phyloP scores from a whole-genome alignment of 2,113 vertebrate species.

The Stomatorhinus ivindoensis region DNA sequence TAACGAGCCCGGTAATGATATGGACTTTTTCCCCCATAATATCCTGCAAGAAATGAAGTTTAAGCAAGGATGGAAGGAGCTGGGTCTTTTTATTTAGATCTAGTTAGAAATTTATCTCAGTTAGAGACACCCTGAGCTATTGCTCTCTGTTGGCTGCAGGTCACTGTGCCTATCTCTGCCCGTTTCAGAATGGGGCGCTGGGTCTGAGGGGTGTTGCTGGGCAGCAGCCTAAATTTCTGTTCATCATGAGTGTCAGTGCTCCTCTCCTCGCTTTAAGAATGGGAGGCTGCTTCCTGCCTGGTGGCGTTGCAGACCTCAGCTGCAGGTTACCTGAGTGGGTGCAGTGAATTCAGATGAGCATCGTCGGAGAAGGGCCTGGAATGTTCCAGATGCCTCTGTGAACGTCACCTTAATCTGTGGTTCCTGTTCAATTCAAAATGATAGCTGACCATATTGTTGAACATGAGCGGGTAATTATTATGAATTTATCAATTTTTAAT shows the following conservation, averaged over 20 bases:
- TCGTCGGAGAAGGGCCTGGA: neutral
- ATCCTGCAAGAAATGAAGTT: conserved; percentile 5
- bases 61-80: neutral
- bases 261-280: neutral
- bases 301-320: neutral
- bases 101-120: neutral
- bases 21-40: neutral
- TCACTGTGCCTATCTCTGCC: neutral
- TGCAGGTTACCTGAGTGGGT: neutral
- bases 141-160: neutral
- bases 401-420: neutral
- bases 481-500: neutral
- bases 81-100: neutral
- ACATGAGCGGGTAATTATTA: neutral
- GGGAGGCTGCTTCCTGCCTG: neutral
- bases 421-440: neutral
- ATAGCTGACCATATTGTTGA: neutral
- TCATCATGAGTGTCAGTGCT: neutral
- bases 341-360: neutral
- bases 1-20: neutral
- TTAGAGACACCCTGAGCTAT: neutral
- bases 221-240: neutral
- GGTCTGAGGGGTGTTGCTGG: neutral
- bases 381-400: neutral
- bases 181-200: neutral